Percentiles rank a stretch among this genome's conserved stretches.
These are phyloP conservation scores for Thymelicus acteon DNA, from an alignment of 2,888 invertebrate species.

Conservation along the genomic window DNA sequence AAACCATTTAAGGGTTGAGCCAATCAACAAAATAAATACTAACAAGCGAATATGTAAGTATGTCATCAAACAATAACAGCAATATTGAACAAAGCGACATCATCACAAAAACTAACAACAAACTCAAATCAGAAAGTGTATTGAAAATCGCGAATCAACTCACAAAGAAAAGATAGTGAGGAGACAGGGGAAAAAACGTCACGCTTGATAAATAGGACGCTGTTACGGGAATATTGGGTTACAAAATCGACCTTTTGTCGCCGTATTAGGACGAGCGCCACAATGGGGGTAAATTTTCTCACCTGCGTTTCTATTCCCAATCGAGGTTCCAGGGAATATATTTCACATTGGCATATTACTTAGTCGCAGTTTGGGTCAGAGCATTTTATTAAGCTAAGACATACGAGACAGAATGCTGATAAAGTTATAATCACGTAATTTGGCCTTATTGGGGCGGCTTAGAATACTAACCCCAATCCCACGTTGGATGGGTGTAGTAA, in stretches of 20 bases:
- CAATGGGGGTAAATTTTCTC: conserved; percentile 59
- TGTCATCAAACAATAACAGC: not conserved
- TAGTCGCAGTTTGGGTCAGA: conserved; percentile 44
- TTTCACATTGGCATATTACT: conserved; percentile 60
- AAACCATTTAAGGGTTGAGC: too few relatives aligned
- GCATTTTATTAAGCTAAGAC: too few relatives aligned
- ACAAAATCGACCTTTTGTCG: conserved; percentile 66
- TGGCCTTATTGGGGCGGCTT: too few relatives aligned
- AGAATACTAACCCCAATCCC: too few relatives aligned
- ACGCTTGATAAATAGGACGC: conserved; percentile 63
- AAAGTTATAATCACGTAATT: too few relatives aligned
- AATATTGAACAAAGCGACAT: conserved; percentile 12
- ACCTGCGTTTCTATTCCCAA: conserved; percentile 50
- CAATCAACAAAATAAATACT: not conserved
- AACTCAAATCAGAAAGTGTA: not conserved
- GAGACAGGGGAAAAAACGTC: conserved; percentile 52
- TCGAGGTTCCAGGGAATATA: conserved; percentile 49
- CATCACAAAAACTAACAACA: conserved; percentile 19
- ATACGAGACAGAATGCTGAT: too few relatives aligned
- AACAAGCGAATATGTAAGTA: not conserved
- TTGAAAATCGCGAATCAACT: conserved; percentile 25
- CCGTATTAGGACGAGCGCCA: conserved; percentile 57
- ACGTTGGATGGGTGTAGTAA: too few relatives aligned
- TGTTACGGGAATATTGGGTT: conserved; percentile 66
- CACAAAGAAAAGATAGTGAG: conserved; percentile 23